A percentile compares a stretch with the other conserved stretches of the same genome.
phyloP scores from a whole-genome alignment of 1,140 invertebrate genomes.

The Campoletis sonorensis region DNA sequence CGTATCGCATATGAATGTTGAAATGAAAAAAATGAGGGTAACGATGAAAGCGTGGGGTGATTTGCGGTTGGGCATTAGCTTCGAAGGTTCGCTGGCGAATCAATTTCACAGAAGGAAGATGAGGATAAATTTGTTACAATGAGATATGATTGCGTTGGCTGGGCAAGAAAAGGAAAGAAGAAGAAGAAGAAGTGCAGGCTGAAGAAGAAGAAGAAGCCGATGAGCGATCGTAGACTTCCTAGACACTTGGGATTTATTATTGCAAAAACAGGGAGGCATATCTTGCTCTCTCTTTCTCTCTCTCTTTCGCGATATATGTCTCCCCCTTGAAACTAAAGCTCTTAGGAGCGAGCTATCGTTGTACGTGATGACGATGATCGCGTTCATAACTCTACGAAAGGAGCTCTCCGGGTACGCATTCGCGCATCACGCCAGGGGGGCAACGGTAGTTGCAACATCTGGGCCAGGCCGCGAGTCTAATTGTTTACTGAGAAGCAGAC shows the following conservation, averaged over 20 bases:
- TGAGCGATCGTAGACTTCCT: constrained; percentile 21
- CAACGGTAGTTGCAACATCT: constrained; percentile 58
- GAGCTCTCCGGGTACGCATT: constrained; percentile 24
- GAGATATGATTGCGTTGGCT: constrained; percentile 29
- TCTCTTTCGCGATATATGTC: not conserved
- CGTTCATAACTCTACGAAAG: constrained; percentile 39
- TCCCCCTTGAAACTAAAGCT: not conserved
- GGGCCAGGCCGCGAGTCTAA: constrained; percentile 54
- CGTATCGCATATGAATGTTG: not conserved
- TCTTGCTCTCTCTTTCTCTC: not conserved
- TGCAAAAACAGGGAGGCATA: constrained; percentile 6
- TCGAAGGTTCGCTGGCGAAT: not conserved
- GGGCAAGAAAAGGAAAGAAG: not conserved
- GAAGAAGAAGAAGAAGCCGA: not conserved
- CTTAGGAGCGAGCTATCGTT: constrained; percentile 8
- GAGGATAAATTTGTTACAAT: constrained; percentile 26
- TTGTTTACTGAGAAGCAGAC: constrained; percentile 59
- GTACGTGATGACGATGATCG: constrained; percentile 36
- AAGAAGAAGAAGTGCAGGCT: too few species aligned
- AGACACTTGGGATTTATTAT: constrained; percentile 23
- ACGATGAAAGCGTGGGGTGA: constrained; percentile 4
- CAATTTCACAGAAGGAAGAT: constrained; percentile 20
- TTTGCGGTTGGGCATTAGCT: constrained; percentile 20
- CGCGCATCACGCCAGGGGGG: constrained; percentile 27
- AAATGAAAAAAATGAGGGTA: not conserved